phyloP scores from a whole-genome alignment of 2,888 invertebrate genomes.

The Cataglyphis cursor region DNA sequence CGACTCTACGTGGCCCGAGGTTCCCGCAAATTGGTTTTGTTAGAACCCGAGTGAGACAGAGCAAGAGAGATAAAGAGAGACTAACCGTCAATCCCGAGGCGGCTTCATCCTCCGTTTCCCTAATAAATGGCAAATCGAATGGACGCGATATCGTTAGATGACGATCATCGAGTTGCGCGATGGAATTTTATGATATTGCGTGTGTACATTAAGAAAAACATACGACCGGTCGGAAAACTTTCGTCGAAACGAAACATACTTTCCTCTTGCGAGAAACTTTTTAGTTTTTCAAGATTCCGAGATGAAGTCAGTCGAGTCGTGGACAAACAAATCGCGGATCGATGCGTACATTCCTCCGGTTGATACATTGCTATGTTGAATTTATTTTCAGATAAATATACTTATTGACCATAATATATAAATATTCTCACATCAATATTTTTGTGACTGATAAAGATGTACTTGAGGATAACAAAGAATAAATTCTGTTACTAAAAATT shows the following conservation, averaged over 20 bases:
- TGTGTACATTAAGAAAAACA: constrained; percentile 32
- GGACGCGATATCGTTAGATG: not conserved
- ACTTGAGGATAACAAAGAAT: not conserved
- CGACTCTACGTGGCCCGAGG: constrained; percentile 70
- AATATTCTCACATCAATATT: not conserved
- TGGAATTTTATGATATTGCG: constrained; percentile 30
- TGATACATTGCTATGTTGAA: not conserved
- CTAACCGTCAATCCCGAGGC: constrained; percentile 25
- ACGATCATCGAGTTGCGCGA: constrained; percentile 4
- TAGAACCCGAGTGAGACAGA: constrained; percentile 59
- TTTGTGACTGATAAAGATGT: not conserved
- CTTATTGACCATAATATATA: not conserved
- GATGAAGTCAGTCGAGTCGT: not conserved
- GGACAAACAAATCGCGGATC: constrained; percentile 15
- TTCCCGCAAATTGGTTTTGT: constrained; percentile 77
- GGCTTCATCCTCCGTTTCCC: not conserved
- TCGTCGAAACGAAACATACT: constrained; percentile 9
- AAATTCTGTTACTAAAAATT: not conserved
- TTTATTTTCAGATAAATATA: not conserved
- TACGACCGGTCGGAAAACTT: not conserved
- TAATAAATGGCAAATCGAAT: constrained; percentile 18
- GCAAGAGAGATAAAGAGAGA: too few species aligned
- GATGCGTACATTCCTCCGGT: not conserved
- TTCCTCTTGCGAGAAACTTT: constrained; percentile 12
- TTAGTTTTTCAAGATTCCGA: not conserved